These are phyloP conservation scores for Linnaemya tessellans DNA, from an alignment of 2,888 invertebrate genomes.

Conservation along the genomic window DNA sequence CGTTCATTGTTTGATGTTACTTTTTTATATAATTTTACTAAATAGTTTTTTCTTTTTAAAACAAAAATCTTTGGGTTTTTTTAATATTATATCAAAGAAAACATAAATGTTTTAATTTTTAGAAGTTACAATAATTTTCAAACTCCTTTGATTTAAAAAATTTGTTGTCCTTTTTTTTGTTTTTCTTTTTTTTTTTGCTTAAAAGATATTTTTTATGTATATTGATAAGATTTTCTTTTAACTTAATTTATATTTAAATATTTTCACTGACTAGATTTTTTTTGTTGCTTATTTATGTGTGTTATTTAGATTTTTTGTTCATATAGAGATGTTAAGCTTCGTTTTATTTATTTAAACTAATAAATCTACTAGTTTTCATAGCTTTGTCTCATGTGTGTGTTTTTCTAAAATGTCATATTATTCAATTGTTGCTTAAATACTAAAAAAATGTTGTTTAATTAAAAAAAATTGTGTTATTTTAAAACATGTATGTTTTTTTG, in stretches of 20 bases:
- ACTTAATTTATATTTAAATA: conserved; percentile 68
- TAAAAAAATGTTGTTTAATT: conserved; percentile 53
- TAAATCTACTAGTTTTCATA: conserved; percentile 60
- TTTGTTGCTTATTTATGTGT: conserved; percentile 68
- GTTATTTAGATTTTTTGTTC: conserved; percentile 46
- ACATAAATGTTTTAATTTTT: conserved; percentile 26
- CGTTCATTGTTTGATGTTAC: not conserved
- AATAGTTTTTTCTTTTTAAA: conserved; percentile 55
- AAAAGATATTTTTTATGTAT: conserved; percentile 44
- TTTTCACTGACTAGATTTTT: conserved; percentile 72
- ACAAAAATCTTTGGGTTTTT: conserved; percentile 70
- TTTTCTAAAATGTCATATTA: conserved; percentile 31
- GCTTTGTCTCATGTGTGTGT: conserved; percentile 36
- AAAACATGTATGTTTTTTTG: conserved; percentile 51
- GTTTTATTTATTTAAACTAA: conserved; percentile 58
- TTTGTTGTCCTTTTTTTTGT: not conserved
- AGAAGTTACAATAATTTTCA: conserved; percentile 32
- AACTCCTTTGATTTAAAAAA: conserved; percentile 34
- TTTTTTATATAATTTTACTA: conserved; percentile 65
- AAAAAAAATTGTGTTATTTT: conserved; percentile 51
- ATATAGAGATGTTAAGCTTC: conserved; percentile 54
- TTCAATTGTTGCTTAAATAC: conserved; percentile 57
- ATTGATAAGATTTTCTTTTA: conserved; percentile 37
- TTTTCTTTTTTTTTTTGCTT: conserved; percentile 42
- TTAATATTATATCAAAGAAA: conserved; percentile 48